Percentiles rank a stretch among this genome's conserved stretches.
These are phyloP conservation scores for Caenorhabditis becei DNA, from an alignment of 2,888 invertebrate species.

Conservation along the genomic window DNA sequence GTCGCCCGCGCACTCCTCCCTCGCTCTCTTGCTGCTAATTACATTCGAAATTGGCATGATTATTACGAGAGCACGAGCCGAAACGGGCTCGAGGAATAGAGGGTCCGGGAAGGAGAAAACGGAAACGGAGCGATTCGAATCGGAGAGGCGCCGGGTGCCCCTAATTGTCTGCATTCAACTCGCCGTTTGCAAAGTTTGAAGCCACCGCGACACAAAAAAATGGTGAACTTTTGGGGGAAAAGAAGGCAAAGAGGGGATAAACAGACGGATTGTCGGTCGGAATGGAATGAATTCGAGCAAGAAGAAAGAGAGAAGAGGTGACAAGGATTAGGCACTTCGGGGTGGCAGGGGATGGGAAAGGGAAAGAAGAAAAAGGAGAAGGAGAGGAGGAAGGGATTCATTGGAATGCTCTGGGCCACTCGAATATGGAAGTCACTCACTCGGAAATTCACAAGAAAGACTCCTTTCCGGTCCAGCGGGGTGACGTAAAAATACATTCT, in stretches of 20 bases:
- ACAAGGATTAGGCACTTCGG: constrained; percentile 2
- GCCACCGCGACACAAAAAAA: constrained; percentile 21
- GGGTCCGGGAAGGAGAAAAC: constrained; percentile 11
- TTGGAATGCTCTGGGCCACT: background rate
- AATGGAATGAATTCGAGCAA: constrained; percentile 1
- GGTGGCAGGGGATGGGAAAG: constrained; percentile 1
- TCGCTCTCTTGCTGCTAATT: constrained; percentile 15
- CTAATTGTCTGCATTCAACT: constrained; percentile 56
- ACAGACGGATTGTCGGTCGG: constrained; percentile 7
- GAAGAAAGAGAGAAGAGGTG: constrained; percentile 15
- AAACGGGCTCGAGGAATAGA: constrained; percentile 6
- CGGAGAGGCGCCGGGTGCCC: constrained; percentile 1
- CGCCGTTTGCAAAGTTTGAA: constrained; percentile 1
- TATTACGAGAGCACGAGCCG: constrained; percentile 17
- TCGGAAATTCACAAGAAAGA: constrained; percentile 27
- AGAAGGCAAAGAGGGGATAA: constrained; percentile 8
- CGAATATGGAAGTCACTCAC: constrained; percentile 27
- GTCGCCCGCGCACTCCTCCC: background rate
- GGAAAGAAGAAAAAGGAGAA: constrained; percentile 2
- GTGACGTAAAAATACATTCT: no score
- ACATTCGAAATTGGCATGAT: constrained; percentile 47
- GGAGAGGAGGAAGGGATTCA: constrained; percentile 19
- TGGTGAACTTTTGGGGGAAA: constrained; percentile 34
- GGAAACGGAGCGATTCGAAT: constrained; percentile 21
- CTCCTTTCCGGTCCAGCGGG: constrained; percentile 20